Base-by-base conservation (phyloP, 2,113 vertebrate species). In the Recurvirostra avosetta region DNA sequence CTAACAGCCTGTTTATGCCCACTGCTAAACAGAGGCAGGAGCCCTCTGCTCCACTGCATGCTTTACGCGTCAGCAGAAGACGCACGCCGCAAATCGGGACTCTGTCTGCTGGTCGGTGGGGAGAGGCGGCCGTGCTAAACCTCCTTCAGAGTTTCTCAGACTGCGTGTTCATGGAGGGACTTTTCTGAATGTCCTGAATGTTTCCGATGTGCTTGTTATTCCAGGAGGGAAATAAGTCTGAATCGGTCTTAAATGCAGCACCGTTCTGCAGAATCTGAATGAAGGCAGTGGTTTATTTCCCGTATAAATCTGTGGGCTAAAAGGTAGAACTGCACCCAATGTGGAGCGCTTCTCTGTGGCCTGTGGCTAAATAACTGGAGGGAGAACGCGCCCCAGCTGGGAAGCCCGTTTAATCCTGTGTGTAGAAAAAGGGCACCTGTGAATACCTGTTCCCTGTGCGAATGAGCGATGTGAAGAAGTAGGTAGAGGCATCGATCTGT, bases 381-480 rank as follows among this genome's bases (percentile, higher is more conserved):
- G n/a, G 59, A 72, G n/a, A 40, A 2, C 0, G 11, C n/a, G 12
- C 43, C 21, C 11, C 52, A 25, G 65, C 14, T n/a, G 15, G 56
- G 56, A 6, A 36, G 19, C 13, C 49, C 0, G 0, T 58, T 40
- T 26, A 13, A 47, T 49, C 16, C 43, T 18, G 1, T 1, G 8
- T 10, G 1, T 4, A 16, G 78, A 13, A 25, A 32, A 65, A 38
- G 26, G 55, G 21, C 27, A 15, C 30, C 49, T 34, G 21, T 36
- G 30, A 43, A 12, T 34, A 23, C 40, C 55, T 70, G 30, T 30
- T 26, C 45, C 26, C 17, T 26, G 29, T 21, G 66, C 66, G 34
- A 9, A 9, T 7, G n/a, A 47, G 5, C 3, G 1, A 15, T 13
- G 77, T 0, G 30, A 26, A 18, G 93, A 12, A 34, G 50, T 4